Base-by-base conservation (phyloP, 2,113 vertebrate genomes). In the Sphaerodactylus townsendi region DNA sequence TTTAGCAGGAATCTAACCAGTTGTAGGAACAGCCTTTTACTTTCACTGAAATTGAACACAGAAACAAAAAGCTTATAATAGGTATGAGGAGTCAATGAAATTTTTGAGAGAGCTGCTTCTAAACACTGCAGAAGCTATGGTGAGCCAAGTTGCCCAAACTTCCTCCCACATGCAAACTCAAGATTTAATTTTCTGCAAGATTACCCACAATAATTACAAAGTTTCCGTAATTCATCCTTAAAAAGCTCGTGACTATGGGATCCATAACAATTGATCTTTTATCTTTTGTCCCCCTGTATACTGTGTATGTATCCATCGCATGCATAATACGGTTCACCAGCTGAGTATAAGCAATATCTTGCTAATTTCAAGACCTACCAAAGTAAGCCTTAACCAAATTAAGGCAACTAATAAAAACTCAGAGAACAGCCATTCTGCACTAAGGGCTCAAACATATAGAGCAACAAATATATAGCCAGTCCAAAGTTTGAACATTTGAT, bases 151-250 rank as follows among this genome's bases (percentile, higher is more conserved):
- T 87, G 88, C 86, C 95, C 96, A 96, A 97, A 96, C 93, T 94
- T 97, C 96, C 83, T 93, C 94, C 81, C 84, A 74, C 1, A 1
- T 81, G 89, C 91, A 94, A 94, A 92, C 86, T 90, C 77, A 13
- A 94, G 92, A 94, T 92, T 94, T 94, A 95, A 95, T 95, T 95
- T 96, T 95, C 95, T 94, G 95, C 92, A 94, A 95, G 92, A 88
- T 97, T 96, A 97, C 94, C 95, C 96, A 95, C 97, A 96, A 95
- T 98, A 97, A 98, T 98, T 98, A 98, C 97, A 96, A 97, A 97
- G 95, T 95, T 97, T 97, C 97, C 95, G 93, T 96, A 97, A 96
- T 95, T 95, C 96, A 96, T 95, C 96, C 97, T 97, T 96, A 96
- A 97, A 85, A 98, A 96, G 95, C 96, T 96, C 96, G 96, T 95